These are phyloP conservation scores for Cyclophora albipunctata DNA, from an alignment of 2,888 invertebrate species.

Conservation along the genomic window DNA sequence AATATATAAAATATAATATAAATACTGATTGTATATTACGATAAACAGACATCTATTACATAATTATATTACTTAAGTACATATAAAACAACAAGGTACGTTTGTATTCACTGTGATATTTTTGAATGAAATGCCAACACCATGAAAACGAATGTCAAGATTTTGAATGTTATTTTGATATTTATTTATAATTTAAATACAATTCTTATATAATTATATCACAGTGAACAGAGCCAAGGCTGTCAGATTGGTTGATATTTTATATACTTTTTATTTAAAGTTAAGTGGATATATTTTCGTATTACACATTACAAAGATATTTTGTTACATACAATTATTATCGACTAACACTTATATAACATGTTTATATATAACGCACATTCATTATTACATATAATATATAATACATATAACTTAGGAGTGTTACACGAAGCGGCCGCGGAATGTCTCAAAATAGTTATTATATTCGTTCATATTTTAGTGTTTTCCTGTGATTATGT, in stretches of 20 bases:
- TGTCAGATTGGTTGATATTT: not conserved
- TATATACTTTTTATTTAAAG: constrained; percentile 1
- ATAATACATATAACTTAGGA: constrained; percentile 2
- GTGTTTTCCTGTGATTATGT: too few species aligned
- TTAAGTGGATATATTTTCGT: constrained; percentile 3
- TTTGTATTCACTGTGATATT: constrained; percentile 52
- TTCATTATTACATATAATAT: constrained; percentile 2
- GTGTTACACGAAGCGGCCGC: constrained; percentile 20
- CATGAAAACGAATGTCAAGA: constrained; percentile 8
- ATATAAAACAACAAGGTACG: constrained; percentile 1
- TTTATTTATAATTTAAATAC: constrained; percentile 20
- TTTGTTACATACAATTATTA: not conserved
- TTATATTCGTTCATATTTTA: too few species aligned
- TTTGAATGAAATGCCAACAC: constrained; percentile 2
- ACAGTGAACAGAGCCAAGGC: constrained; percentile 54
- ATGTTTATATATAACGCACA: not conserved
- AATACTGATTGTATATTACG: not conserved
- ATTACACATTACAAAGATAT: constrained; percentile 5
- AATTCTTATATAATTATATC: constrained; percentile 34
- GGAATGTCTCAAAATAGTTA: constrained; percentile 25
- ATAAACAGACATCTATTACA: not conserved
- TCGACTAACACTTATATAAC: too few species aligned
- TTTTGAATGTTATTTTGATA: not conserved
- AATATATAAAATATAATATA: constrained; percentile 9
- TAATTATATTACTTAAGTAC: not conserved